Conservation (phyloP, 2,888 invertebrate genomes). For the Pediacus dermestoides region DNA sequence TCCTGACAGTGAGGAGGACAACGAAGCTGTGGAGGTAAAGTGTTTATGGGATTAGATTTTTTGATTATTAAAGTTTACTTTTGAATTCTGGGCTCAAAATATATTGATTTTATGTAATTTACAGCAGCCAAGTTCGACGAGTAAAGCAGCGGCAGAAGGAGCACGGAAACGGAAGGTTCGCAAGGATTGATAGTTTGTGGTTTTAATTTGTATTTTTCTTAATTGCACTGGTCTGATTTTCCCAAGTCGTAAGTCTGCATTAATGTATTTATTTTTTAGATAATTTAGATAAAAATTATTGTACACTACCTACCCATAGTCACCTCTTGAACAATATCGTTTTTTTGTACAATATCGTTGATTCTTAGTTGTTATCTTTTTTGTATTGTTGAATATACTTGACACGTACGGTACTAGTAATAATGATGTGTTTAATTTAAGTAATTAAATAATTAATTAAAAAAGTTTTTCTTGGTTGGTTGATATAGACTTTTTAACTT, state of each 20-base stretch:
- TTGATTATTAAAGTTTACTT: not conserved
- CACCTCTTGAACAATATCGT: slow-evolving; percentile 9
- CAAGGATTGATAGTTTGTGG: slow-evolving; percentile 39
- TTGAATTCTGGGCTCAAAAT: not conserved
- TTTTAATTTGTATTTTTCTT: slow-evolving; percentile 7
- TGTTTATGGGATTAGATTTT: slow-evolving; percentile 5
- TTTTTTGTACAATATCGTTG: no score
- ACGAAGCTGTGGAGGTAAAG: slow-evolving; percentile 31
- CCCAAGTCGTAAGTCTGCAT: slow-evolving; percentile 22
- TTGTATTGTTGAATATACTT: slow-evolving; percentile 16
- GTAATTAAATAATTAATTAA: no score
- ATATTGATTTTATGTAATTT: no score
- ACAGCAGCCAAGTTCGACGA: no score
- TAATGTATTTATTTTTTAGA: slow-evolving; percentile 22
- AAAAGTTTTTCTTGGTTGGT: no score
- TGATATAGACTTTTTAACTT: no score
- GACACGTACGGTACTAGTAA: no score
- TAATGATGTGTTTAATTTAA: no score
- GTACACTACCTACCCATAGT: no score
- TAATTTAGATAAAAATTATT: no score
- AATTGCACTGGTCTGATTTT: slow-evolving; percentile 15
- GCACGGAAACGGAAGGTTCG: slow-evolving; percentile 45
- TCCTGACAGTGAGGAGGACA: slow-evolving; percentile 38
- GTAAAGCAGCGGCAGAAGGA: slow-evolving; percentile 33
- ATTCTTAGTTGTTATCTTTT: no score